phyloP scores from a whole-genome alignment of 2,888 invertebrate species.

The Hirtodrosophila cameraria region DNA sequence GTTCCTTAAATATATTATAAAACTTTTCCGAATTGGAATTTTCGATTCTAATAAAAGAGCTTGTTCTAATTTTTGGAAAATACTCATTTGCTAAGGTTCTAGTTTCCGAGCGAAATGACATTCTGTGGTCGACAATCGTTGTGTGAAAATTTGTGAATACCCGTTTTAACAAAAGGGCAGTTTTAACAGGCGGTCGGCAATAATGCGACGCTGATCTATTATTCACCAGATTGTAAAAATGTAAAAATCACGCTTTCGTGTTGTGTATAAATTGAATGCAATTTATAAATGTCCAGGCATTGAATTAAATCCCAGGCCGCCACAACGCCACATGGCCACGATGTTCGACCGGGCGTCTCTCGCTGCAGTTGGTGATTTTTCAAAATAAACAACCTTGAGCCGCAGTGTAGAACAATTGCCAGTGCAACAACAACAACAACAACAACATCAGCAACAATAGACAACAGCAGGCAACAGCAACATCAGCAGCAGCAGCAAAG shows the following conservation, averaged over 20 bases:
- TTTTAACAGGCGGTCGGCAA: slow-evolving; percentile 43
- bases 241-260: slow-evolving; percentile 81
- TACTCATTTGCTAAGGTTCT: too few relatives aligned
- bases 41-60: too few relatives aligned
- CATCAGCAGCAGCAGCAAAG: slow-evolving; percentile 49
- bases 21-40: too few relatives aligned
- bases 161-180: slow-evolving; percentile 38
- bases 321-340: slow-evolving; percentile 68
- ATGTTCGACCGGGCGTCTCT: slow-evolving; percentile 34
- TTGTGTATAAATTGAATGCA: slow-evolving; percentile 83
- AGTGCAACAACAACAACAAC: slow-evolving; percentile 45
- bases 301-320: slow-evolving; percentile 77
- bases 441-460: slow-evolving; percentile 58
- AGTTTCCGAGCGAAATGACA: too few relatives aligned
- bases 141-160: slow-evolving; percentile 33
- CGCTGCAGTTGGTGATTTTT: slow-evolving; percentile 72
- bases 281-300: slow-evolving; percentile 83
- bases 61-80: too few relatives aligned
- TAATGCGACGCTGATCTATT: slow-evolving; percentile 75
- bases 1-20: too few relatives aligned
- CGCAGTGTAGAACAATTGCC: slow-evolving; percentile 70
- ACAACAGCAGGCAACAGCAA: slow-evolving; percentile 42
- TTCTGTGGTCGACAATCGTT: slow-evolving; percentile 9
- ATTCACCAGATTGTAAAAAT: slow-evolving; percentile 79
- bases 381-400: slow-evolving; percentile 80